Base-by-base conservation (phyloP, 2,113 vertebrate genomes). In the Edolisoma coerulescens region DNA sequence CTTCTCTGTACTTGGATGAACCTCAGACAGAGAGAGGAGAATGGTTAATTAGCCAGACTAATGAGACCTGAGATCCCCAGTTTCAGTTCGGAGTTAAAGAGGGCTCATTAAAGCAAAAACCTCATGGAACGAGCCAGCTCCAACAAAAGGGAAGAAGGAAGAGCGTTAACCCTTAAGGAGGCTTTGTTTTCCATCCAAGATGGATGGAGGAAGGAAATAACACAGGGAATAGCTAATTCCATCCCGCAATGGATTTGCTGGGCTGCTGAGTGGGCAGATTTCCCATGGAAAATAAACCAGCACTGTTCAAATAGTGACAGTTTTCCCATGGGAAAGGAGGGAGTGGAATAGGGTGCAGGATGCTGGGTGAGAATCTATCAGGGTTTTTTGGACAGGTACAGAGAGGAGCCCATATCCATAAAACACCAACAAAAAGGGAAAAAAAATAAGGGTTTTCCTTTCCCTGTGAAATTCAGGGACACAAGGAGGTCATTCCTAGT, bases 41-140 rank as follows among this genome's bases (percentile, higher is more conserved):
- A 86, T 73, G 68, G 89, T 42, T 96, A 96, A 97, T 95, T 91
- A 97, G 89, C 54, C 65, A 84, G 18, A 69, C 81, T 97, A 97
- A 96, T 93, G 75, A 94, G 73, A 96, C 35, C 71, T 56, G 88
- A 92, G 84, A 85, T 70, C 52, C 73, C 37, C 37, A 74, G n/a
- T 75, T 95, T 61, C 79, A 92, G 33, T 41, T 45, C 56, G 65
- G 74, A 84, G 82, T 76, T 89, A 45, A 87, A 86, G 68, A 63
- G 39, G 60, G 74, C 53, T 96, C 67, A 94, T 95, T 96, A 96
- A 83, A 89, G 73, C 9, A 87, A 70, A 94, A 93, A 56, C 3
- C 70, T 83, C 3, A 0, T 54, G 39, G 68, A 93, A 84, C 9
- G 56, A 93, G 52, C 53, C 90, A 78, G 79, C 33, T 68, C 39